phyloP scores from a whole-genome alignment of 2,797 vertebrate genomes.

The Vireo griseus region DNA sequence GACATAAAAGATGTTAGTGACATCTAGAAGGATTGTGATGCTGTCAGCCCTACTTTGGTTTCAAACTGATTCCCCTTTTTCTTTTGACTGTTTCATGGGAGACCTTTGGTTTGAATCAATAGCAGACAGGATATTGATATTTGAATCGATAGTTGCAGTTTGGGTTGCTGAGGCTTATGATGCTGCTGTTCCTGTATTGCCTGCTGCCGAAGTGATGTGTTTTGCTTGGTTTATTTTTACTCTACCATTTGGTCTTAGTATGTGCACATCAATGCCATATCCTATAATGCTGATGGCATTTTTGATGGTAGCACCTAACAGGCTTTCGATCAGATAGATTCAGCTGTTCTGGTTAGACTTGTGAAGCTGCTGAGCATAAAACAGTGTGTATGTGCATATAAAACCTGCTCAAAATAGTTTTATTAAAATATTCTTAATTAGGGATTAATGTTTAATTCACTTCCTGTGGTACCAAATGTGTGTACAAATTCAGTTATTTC shows the following conservation, averaged over 20 bases:
- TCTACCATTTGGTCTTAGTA: neutral
- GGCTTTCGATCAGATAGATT: neutral
- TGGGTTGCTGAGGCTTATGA: neutral
- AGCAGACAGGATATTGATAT: neutral
- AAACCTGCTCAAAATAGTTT: neutral
- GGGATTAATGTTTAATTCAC: neutral
- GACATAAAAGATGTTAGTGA: neutral
- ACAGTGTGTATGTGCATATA: neutral
- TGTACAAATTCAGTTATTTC: neutral
- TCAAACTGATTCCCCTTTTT: neutral
- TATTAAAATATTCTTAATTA: neutral
- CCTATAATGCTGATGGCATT: neutral
- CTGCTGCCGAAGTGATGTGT: neutral
- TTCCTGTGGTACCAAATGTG: neutral
- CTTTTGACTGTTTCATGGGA: neutral
- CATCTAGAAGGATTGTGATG: neutral
- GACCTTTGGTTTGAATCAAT: neutral
- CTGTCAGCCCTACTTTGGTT: neutral
- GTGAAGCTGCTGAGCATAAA: neutral
- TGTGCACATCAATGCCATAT: neutral
- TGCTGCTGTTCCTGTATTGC: neutral
- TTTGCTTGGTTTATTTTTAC: neutral
- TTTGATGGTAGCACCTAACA: neutral
- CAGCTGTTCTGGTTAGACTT: neutral
- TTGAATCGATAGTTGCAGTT: neutral